Evolutionary conservation across 2,888 invertebrate genomes (phyloP), one percentile per base, ranked within the genome.

Genomic region (Drosophila koepferae): DNA sequence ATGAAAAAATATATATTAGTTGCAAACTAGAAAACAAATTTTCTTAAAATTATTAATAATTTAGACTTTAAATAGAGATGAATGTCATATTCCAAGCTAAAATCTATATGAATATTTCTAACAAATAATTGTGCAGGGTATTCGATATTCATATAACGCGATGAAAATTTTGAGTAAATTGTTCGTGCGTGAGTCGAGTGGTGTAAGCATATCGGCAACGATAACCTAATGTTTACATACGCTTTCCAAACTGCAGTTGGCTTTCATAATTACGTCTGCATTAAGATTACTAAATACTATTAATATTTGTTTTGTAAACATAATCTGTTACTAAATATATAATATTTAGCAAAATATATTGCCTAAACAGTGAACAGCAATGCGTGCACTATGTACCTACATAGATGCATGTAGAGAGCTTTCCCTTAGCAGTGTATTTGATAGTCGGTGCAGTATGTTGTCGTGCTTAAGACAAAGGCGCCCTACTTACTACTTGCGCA

Each of bases 391-490:
- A 4, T 53, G 12, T 7, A 20, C 1, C 4, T 3, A 34, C 41
- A 9, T n/a, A n/a, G n/a, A n/a, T 18, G 2, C 31, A 31, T 7
- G 2, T 2, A 3, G 1, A 48, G 14, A 7, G 31, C 20, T 16
- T 23, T 28, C 9, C 31, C 18, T 10, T 6, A 28, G 20, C 0
- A 77, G 80, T 7, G 77, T 55, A 76, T 76, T 53, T 46, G 9
- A 3, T 0, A 53, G 60, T 76, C 77, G 63, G 36, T 40, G 16
- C 10, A 18, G 9, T 18, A 14, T 12, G 9, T 1, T 18, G 3
- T 31, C 4, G 2, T 16, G 1, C 3, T 20, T 49, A 43, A 78
- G 63, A 85, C 89, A 85, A 85, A 89, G 88, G 41, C 74, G 61
- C 55, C 69, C 71, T 72, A 82, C 77, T 80, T 84, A 61, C 36